Percentiles rank a stretch among this genome's conserved stretches.
Conservation (phyloP, 1,140 invertebrate genomes). For the Scaptomyza pallida region DNA sequence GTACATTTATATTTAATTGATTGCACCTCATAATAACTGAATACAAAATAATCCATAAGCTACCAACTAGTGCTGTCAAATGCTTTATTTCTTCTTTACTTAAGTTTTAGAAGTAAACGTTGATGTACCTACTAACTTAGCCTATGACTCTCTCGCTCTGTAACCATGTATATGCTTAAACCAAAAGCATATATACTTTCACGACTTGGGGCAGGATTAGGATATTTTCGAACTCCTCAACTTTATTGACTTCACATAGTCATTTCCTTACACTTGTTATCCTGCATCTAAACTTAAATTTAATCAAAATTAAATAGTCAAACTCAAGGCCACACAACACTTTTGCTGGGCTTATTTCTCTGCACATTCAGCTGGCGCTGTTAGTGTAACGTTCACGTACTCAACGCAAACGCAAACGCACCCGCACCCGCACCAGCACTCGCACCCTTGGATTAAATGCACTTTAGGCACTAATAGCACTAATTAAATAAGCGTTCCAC, state of each 20-base stretch:
- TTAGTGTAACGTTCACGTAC: conserved; percentile 18
- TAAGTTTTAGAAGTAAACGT: conserved; percentile 30
- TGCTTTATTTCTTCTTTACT: conserved; percentile 16
- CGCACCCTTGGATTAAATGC: conserved; percentile 31
- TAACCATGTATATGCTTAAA: neutral
- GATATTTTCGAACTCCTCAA: neutral
- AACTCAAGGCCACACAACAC: conserved; percentile 16
- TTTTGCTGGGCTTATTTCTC: neutral
- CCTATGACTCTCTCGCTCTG: conserved; percentile 18
- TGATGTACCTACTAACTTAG: conserved; percentile 28
- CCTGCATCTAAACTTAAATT: neutral
- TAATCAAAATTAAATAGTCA: conserved; percentile 3
- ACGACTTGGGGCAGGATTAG: conserved; percentile 17
- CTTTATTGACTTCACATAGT: conserved; percentile 18
- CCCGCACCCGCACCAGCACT: conserved; percentile 15
- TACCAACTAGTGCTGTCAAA: conserved; percentile 31
- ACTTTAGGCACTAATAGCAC: conserved; percentile 68
- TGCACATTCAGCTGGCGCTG: conserved; percentile 33
- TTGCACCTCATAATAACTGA: conserved; percentile 26
- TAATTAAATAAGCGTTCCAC: conserved; percentile 65
- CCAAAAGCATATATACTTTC: conserved; percentile 3
- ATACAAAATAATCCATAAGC: conserved; percentile 22
- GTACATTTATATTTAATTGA: conserved; percentile 38
- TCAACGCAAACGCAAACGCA: conserved; percentile 15
- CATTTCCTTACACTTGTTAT: neutral